Conservation (phyloP, 2,113 vertebrate genomes). For the Mus spicilegus region DNA sequence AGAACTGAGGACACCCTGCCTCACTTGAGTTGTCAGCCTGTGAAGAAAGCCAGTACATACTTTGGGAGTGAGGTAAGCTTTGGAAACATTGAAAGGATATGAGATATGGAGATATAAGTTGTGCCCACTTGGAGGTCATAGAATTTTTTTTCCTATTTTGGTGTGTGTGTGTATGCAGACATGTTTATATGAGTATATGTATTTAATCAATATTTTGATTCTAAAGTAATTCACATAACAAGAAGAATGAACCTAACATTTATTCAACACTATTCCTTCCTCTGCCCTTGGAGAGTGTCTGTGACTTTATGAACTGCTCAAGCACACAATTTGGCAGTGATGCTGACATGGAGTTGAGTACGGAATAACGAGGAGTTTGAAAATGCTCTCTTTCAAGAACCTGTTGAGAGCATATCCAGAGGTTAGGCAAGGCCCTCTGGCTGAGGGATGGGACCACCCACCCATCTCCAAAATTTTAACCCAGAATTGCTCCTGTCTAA, state of each 20-base stretch:
- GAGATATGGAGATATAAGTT: background rate
- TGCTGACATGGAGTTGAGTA: background rate
- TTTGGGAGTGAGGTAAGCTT: background rate
- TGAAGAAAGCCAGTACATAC: background rate
- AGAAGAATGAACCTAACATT: background rate
- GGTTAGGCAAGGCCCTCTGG: too few relatives aligned
- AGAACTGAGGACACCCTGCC: background rate
- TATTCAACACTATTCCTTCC: background rate
- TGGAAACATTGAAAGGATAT: background rate
- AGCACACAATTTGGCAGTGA: background rate
- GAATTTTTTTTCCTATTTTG: background rate
- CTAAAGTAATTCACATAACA: background rate
- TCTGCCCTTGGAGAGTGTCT: background rate
- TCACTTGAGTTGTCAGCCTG: background rate
- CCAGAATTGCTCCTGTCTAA: too few relatives aligned
- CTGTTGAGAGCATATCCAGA: too few relatives aligned
- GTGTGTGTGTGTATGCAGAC: background rate
- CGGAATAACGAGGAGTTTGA: background rate
- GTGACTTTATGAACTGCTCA: background rate
- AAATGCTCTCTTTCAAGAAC: background rate
- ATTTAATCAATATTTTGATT: background rate
- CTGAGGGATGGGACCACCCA: too few relatives aligned
- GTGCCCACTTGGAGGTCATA: background rate
- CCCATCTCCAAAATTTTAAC: too few relatives aligned
- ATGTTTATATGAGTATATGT: background rate